phyloP scores from a whole-genome alignment of 1,140 invertebrate species.

The Bathynomus jamesi region DNA sequence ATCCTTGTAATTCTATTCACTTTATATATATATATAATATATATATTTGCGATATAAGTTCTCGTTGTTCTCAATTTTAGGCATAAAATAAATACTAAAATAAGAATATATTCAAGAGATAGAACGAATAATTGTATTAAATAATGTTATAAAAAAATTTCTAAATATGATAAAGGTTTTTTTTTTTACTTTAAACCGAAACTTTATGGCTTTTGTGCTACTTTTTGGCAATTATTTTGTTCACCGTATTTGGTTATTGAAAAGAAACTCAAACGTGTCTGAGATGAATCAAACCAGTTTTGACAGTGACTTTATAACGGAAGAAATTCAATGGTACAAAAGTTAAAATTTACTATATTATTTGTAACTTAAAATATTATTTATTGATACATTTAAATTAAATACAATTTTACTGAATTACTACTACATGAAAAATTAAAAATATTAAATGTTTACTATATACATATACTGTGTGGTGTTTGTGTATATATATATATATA shows the following conservation, averaged over 20 bases:
- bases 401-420: too few relatives aligned
- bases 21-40: slow-evolving; percentile 2
- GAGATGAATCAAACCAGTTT: neutral
- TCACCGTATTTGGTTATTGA: too few relatives aligned
- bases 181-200: too few relatives aligned
- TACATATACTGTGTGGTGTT: neutral
- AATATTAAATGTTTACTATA: neutral
- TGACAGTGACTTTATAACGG: neutral
- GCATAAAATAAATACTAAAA: neutral
- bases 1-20: neutral
- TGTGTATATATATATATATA: neutral
- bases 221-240: too few relatives aligned
- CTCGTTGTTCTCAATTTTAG: too few relatives aligned
- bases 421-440: neutral
- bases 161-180: too few relatives aligned
- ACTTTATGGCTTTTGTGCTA: too few relatives aligned
- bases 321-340: neutral
- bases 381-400: neutral
- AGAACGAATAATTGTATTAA: neutral
- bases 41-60: too few relatives aligned
- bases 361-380: neutral
- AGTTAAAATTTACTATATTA: neutral
- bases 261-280: too few relatives aligned
- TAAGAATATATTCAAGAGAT: neutral
- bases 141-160: neutral